Evolutionary conservation across 2,797 vertebrate species (phyloP).

Genomic region (Stomatorhinus walkeri): DNA sequence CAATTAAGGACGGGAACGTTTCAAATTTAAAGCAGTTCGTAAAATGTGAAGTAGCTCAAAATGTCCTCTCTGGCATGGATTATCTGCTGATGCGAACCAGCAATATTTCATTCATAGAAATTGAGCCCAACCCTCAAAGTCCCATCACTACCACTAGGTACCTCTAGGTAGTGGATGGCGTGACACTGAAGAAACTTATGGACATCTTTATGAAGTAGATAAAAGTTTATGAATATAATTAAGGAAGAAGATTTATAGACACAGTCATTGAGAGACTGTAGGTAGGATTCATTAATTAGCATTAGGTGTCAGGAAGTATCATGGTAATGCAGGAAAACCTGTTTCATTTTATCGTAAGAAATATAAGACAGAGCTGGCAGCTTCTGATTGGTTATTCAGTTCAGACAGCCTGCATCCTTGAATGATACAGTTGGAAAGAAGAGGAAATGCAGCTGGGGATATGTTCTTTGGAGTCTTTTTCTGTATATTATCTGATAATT

Average conservation of each 20-base stretch:
- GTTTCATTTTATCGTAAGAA: not conserved
- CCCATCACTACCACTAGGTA: not conserved
- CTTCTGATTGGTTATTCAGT: not conserved
- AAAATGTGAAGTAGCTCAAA: not conserved
- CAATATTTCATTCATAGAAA: not conserved
- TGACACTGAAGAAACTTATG: not conserved
- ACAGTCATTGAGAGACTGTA: not conserved
- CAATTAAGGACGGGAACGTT: not conserved
- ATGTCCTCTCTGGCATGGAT: not conserved
- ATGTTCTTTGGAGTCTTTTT: not conserved
- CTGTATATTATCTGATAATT: not conserved
- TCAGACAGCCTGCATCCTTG: not conserved
- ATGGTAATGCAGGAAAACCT: not conserved
- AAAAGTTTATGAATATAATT: not conserved
- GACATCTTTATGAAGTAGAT: not conserved
- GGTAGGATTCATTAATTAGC: not conserved
- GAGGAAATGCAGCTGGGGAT: not conserved
- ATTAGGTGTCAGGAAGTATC: not conserved
- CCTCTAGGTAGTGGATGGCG: not conserved
- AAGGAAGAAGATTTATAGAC: not conserved
- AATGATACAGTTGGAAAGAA: not conserved
- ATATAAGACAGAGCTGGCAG: not conserved
- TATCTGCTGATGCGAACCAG: not conserved
- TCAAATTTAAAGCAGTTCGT: not conserved
- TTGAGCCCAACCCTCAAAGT: not conserved